Base-by-base conservation (phyloP, 2,797 vertebrate species). In the Coranthus polyacanthus region DNA sequence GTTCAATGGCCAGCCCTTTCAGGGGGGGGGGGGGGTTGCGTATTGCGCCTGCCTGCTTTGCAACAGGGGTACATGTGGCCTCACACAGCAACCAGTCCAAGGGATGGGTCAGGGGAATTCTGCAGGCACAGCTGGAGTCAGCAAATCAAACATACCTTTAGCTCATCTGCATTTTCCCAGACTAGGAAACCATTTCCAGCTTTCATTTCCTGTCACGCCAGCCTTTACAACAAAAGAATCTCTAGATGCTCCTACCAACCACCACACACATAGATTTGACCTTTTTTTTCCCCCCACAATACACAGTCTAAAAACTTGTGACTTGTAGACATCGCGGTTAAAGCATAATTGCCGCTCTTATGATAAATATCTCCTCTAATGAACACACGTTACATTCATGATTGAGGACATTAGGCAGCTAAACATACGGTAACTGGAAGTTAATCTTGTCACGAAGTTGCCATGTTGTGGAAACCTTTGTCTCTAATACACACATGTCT, bases 11-110 rank as follows among this genome's bases (percentile, higher is more conserved):
- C 85, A 86, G 82, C 88, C 84, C 82, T 87, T 91, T 93, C 67
- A 71, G 60, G 90, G 93, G 92, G 52, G 88, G 91, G 92, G 93
- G 52, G 88, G 91, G 92, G 93, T 94, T 95, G 96, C 76, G 94
- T 94, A 94, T 94, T 93, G 94, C 91, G 84, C 88, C 78, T 66
- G 73, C 65, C 70, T 83, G 72, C 82, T 80, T 88, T 83, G 75
- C 88, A 92, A 92, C 92, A 93, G 93, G 72, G 80, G 85, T 82
- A 50, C 77, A 91, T 92, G 89, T 18, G 75, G 84, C 65, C 79
- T 86, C 84, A 74, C 78, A 91, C 88, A 84, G 85, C 85, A 88
- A 89, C 86, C 73, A 5, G 72, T 64, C 75, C 75, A 64, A 22
- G 21, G 81, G 78, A 75, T 29, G 85, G 84, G 85, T 85, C 81